Conservation (phyloP, 2,888 invertebrate species). For the Andrena camellia region DNA sequence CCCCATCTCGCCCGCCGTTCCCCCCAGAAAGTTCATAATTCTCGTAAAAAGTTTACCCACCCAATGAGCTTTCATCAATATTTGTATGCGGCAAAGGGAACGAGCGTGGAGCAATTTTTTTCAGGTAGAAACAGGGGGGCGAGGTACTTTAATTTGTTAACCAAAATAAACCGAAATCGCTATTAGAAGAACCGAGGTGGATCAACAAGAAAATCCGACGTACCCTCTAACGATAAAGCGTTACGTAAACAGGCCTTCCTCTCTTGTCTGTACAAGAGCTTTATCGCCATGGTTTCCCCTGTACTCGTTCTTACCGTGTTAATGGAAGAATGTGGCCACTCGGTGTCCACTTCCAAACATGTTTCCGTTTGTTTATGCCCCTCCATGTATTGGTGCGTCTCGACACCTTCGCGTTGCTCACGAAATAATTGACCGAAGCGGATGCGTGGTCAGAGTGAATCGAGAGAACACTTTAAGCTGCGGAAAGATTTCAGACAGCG, state of each 20-base stretch:
- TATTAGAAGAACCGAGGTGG: conserved; percentile 72
- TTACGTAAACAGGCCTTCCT: conserved; percentile 74
- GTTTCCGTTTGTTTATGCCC: conserved; percentile 46
- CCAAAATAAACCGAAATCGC: conserved; percentile 76
- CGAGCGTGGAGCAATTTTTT: conserved; percentile 22
- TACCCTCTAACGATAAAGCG: conserved; percentile 76
- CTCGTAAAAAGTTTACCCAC: neutral
- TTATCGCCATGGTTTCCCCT: conserved; percentile 42
- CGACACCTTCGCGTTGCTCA: neutral
- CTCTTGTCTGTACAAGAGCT: conserved; percentile 48
- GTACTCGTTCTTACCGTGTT: conserved; percentile 57
- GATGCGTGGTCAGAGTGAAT: too few relatives aligned
- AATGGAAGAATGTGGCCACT: conserved; percentile 69
- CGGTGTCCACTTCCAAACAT: conserved; percentile 57
- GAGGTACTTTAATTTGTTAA: conserved; percentile 74
- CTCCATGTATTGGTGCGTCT: neutral
- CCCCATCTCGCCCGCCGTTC: neutral
- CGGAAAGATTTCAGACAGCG: neutral
- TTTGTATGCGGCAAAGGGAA: conserved; percentile 14
- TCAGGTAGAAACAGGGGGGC: conserved; percentile 1
- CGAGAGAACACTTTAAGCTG: neutral
- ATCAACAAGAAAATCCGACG: conserved; percentile 76
- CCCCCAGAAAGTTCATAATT: conserved; percentile 14
- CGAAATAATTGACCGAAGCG: neutral
- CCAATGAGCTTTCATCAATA: conserved; percentile 16